Evolutionary conservation across 2,888 invertebrate species (phyloP).

Genomic region (Dasypogon diadema): DNA sequence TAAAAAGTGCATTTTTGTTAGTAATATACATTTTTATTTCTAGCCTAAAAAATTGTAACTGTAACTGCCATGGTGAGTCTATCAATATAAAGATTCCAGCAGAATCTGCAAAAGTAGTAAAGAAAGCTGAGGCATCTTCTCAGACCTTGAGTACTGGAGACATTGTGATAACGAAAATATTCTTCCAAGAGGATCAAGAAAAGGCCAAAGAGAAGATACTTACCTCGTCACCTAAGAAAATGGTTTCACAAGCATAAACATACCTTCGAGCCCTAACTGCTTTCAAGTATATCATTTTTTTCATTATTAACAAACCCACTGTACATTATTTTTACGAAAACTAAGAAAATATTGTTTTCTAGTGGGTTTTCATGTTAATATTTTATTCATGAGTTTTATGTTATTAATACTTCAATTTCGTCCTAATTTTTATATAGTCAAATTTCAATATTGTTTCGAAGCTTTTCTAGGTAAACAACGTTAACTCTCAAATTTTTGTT

Average conservation of each 20-base stretch:
- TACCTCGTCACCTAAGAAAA: constrained; percentile 70
- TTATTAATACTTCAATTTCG: constrained; percentile 19
- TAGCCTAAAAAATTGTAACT: constrained; percentile 66
- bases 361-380: constrained; percentile 22
- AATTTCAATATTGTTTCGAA: not conserved
- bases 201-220: constrained; percentile 71
- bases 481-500: not conserved
- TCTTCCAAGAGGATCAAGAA: constrained; percentile 73
- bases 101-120: constrained; percentile 59
- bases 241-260: constrained; percentile 35
- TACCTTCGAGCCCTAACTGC: not conserved
- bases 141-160: constrained; percentile 93
- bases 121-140: constrained; percentile 73
- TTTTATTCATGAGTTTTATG: constrained; percentile 34
- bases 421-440: not conserved
- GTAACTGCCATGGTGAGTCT: constrained; percentile 60
- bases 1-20: too few relatives aligned
- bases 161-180: constrained; percentile 90
- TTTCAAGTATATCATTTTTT: not conserved
- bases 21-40: constrained; percentile 53
- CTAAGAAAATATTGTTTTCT: constrained; percentile 35
- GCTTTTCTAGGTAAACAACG: not conserved
- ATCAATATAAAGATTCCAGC: constrained; percentile 57
- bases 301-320: constrained; percentile 19
- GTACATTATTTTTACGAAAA: constrained; percentile 18